Evolutionary conservation across 2,888 invertebrate species (phyloP), one percentile per base, ranked within the genome.

Genomic region (Harpalus rubripes): DNA sequence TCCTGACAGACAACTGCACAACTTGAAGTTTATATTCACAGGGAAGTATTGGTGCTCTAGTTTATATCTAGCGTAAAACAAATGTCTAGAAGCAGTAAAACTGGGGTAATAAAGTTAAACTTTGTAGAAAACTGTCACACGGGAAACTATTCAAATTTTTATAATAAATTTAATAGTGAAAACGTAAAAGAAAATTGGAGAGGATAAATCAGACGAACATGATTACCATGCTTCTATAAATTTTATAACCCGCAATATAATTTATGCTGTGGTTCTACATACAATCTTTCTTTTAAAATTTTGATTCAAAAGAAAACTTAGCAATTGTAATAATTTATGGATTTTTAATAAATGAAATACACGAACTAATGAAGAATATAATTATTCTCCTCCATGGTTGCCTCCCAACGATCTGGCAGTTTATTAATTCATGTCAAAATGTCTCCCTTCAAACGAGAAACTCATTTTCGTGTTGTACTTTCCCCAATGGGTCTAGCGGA

Each of bases 1-100:
- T 68, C 2, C 22, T 68, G 68, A 68, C 68, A 68, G 68, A 68
- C 68, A 68, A 68, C 68, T 68, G 68, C 39, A 39, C n/a, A 68
- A 68, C 32, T 68, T 7, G 7, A 39, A 68, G 12, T 68, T 68
- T 68, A 52, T 68, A 39, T 15, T 12, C 15, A 32, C 32, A 39
- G 41, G 68, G 39, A 41, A 68, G 32, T 68, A 26, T n/a, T 63
- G 12, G 18, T 22, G n/a, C 15, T 26, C n/a, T 68, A 32, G 7
- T 68, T 68, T 68, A 68, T 32, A 68, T 68, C 32, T 39, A n/a
- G 39, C 68, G 15, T 68, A 68, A 68, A 68, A 68, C 32, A 68
- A 68, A 68, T 68, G 15, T 68, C 39, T 18, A 32, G 39, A 32
- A 68, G 12, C 44, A 10, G 68, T 12, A 68, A 65, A 68, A 68